Conservation (phyloP, 2,113 vertebrate genomes). For the Larimichthys crocea region DNA sequence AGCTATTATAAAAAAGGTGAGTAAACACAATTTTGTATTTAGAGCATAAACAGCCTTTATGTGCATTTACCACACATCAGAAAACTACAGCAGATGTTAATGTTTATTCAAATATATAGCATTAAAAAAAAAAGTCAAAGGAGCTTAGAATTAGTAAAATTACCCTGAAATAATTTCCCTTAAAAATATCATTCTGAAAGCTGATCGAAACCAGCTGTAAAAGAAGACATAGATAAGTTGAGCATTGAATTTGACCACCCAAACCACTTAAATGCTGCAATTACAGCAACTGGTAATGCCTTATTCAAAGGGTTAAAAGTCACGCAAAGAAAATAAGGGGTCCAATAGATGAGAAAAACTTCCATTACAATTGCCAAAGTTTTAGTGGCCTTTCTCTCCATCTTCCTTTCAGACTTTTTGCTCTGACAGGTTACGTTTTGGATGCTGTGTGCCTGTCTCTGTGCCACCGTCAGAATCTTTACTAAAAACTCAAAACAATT, state of each 20-base stretch:
- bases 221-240: constrained; percentile 58
- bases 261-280: constrained; percentile 30
- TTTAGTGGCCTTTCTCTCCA: no score
- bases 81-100: no score
- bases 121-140: no score
- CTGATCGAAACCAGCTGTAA: constrained; percentile 50
- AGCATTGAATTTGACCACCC: constrained; percentile 50
- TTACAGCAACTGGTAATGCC: constrained; percentile 4
- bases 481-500: neutral
- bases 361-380: no score
- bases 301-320: constrained; percentile 1
- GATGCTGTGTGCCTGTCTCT: constrained; percentile 24
- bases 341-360: constrained; percentile 5
- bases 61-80: no score
- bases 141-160: no score
- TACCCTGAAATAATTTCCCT: no score
- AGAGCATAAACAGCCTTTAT: no score
- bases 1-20: no score
- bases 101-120: no score
- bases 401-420: neutral
- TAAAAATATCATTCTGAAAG: constrained; percentile 37
- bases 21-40: no score
- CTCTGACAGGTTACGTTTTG: constrained; percentile 2
- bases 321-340: constrained; percentile 27
- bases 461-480: constrained; percentile 17